Percentiles rank a stretch among this genome's conserved stretches.
Evolutionary conservation across 1,140 invertebrate genomes (phyloP).

Genomic region (Drosophila kurseongensis): DNA sequence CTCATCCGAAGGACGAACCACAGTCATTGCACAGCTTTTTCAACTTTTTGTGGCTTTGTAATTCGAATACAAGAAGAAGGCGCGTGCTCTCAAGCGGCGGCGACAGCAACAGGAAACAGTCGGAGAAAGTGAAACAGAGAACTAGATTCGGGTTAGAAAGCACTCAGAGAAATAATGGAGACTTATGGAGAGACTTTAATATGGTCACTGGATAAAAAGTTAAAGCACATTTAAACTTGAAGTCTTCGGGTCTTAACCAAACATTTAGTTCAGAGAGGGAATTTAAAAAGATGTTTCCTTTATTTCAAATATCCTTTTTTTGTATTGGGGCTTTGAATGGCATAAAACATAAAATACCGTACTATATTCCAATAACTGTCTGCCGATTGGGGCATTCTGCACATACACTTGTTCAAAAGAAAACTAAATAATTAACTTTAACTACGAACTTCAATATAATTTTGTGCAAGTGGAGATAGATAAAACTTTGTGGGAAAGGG

Average conservation of each 20-base stretch:
- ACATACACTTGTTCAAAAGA: too few species aligned
- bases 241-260: too few species aligned
- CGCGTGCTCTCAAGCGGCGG: conserved; percentile 53
- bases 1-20: conserved; percentile 32
- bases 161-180: conserved; percentile 17
- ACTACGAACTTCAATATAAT: neutral
- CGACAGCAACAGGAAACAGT: conserved; percentile 75
- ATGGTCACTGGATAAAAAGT: too few species aligned
- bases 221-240: too few species aligned
- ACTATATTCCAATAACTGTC: too few species aligned
- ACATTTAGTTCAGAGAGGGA: too few species aligned
- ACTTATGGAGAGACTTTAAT: neutral
- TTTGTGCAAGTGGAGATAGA: conserved; percentile 21
- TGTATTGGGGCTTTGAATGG: too few species aligned
- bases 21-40: conserved; percentile 81
- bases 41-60: conserved; percentile 83
- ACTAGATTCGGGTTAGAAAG: conserved; percentile 4
- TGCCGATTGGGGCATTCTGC: too few species aligned
- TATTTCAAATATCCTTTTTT: too few species aligned
- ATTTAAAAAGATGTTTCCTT: too few species aligned
- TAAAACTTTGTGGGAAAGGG: conserved; percentile 5
- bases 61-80: conserved; percentile 73
- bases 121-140: conserved; percentile 26
- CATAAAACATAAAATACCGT: too few species aligned
- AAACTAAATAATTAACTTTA: neutral